Conservation (phyloP, 2,797 vertebrate species). For the Triplophysa yarkandensis region DNA sequence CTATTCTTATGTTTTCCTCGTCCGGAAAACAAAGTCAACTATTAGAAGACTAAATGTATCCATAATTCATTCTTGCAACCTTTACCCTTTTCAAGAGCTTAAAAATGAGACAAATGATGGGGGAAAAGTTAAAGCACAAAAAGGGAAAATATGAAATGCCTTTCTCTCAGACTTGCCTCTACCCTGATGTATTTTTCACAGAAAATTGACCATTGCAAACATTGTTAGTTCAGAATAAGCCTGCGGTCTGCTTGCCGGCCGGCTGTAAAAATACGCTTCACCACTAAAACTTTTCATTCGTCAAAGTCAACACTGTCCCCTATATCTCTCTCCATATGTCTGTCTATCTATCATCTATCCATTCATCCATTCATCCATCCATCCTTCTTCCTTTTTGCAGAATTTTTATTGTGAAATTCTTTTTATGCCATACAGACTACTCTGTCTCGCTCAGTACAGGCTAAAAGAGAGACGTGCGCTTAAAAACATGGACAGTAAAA, state of each 20-base stretch:
- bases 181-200: background rate
- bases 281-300: conserved; percentile 41
- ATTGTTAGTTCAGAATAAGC: conserved; percentile 20
- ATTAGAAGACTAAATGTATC: background rate
- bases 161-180: conserved; percentile 1
- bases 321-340: conserved; percentile 2
- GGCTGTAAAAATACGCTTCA: conserved; percentile 1
- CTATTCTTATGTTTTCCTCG: background rate
- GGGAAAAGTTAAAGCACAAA: conserved; percentile 1
- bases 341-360: no score
- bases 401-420: conserved; percentile 8
- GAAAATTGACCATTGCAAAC: conserved; percentile 38
- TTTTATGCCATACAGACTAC: no score
- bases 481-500: background rate
- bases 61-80: background rate
- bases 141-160: conserved; percentile 6
- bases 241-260: background rate
- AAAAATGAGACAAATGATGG: background rate
- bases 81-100: conserved; percentile 25
- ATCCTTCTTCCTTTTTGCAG: conserved; percentile 13
- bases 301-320: conserved; percentile 27
- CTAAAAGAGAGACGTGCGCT: background rate
- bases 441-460: background rate
- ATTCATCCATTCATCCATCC: background rate
- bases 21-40: background rate